Base-by-base conservation (phyloP, 2,797 vertebrate genomes). In the Sylvilagus floridanus region DNA sequence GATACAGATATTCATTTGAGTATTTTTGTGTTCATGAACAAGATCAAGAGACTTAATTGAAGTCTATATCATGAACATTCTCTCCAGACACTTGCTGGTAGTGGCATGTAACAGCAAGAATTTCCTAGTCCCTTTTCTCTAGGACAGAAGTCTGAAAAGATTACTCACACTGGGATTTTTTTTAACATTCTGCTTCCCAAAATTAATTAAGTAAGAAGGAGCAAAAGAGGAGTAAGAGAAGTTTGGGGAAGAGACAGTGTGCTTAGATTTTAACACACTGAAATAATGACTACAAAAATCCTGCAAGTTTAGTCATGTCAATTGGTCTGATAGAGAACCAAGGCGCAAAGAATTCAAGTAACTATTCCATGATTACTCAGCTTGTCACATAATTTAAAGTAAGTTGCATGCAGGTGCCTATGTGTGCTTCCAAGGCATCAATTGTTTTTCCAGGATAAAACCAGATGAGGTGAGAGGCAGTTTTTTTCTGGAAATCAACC, bases 301-400 rank as follows among this genome's bases (percentile, higher is more conserved):
- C 28, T 71, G 35, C 68, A 32, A 54, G 24, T 30, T 83, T 57
- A 88, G 77, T 47, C 71, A 60, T 42, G 87, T 91, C 52, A 28
- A 57, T 71, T 92, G 32, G 54, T 54, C 62, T 87, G n/a, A 76
- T 37, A 21, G 5, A 50, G 22, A 52, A 68, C 30, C 68, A 22
- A 85, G 75, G 10, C 35, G n/a, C 14, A 32, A 5, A 85, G 21
- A 75, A 28, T n/a, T 82, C 62, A 83, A 72, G 12, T 30, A 88
- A 57, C 5, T 57, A 88, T 24, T 63, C 11, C 11, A 54, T 88
- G n/a, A 71, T 83, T 54, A 87, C 42, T n/a, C 8, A 83, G 22
- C 68, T 83, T 66, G 26, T 71, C 65, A 71, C 71, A 54, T 81
- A 66, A 42, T 66, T 66, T 91, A 82, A 94, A 87, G 19, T 63